Percentiles rank a stretch among this genome's conserved stretches.
These are phyloP conservation scores for Micoletzkya japonica DNA, from an alignment of 2,888 invertebrate species.

Conservation along the genomic window DNA sequence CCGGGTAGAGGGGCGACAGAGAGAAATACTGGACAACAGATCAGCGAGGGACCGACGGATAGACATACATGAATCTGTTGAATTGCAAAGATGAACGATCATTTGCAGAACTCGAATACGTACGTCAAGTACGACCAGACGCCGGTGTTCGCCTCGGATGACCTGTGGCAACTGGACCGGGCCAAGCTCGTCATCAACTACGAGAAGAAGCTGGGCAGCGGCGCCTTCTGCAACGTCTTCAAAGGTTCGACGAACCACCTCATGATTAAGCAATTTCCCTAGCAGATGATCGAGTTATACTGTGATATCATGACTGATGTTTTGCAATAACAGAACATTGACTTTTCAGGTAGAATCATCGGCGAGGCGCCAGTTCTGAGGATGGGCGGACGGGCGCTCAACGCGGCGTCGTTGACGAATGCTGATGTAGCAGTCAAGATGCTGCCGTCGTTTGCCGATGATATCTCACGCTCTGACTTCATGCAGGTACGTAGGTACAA, in stretches of 20 bases:
- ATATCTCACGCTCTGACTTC: conserved; percentile 53
- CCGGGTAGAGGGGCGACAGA: too few species aligned
- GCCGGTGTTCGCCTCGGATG: conserved; percentile 3
- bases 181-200: conserved; percentile 48
- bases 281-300: too few species aligned
- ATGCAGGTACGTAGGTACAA: conserved; percentile 51
- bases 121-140: conserved; percentile 17
- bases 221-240: conserved; percentile 58
- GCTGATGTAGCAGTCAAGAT: conserved; percentile 56
- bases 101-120: conserved; percentile 13
- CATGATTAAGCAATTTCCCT: too few species aligned
- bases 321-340: too few species aligned
- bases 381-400: not conserved
- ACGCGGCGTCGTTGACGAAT: conserved; percentile 32
- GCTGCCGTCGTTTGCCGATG: conserved; percentile 57
- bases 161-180: conserved; percentile 27
- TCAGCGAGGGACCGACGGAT: not conserved
- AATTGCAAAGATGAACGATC: too few species aligned
- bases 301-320: too few species aligned
- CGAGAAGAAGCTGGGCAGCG: conserved; percentile 53
- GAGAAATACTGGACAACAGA: too few species aligned
- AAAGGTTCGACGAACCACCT: too few species aligned
- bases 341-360: conserved; percentile 40
- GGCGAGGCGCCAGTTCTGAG: conserved; percentile 44
- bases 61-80: not conserved